Evolutionary conservation across 2,797 vertebrate species (phyloP).

Genomic region (Kryptolebias ocellatus): DNA sequence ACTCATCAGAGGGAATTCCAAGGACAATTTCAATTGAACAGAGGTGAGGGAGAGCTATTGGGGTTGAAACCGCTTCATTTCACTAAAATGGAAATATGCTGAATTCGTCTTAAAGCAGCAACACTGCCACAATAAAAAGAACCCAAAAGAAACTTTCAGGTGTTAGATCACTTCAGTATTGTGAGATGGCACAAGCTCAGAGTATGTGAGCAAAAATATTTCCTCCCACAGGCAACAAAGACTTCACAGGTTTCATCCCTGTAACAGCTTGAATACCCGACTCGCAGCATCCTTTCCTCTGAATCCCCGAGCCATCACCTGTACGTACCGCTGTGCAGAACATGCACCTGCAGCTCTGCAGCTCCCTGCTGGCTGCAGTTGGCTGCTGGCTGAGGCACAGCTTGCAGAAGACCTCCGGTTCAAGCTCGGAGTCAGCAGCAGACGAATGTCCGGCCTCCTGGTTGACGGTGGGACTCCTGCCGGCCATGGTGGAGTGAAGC

Average conservation of each 20-base stretch:
- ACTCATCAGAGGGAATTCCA: constrained; percentile 12
- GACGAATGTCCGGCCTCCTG: constrained; percentile 9
- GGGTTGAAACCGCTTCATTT: background rate
- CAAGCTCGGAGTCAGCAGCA: background rate
- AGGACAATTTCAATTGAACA: background rate
- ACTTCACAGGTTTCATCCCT: background rate
- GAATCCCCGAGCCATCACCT: background rate
- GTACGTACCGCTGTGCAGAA: constrained; percentile 89
- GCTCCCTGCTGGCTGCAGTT: constrained; percentile 82
- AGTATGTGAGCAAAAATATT: too few species aligned
- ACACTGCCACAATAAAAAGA: constrained; percentile 18
- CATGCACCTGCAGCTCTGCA: constrained; percentile 89
- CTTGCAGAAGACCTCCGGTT: constrained; percentile 85
- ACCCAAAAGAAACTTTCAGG: constrained; percentile 4
- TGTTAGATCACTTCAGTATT: constrained; percentile 18
- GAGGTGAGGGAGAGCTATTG: background rate
- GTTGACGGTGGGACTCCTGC: constrained; percentile 47
- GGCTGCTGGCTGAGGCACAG: constrained; percentile 91
- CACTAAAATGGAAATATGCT: constrained; percentile 6
- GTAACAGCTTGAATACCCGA: background rate
- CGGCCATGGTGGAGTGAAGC: constrained; percentile 54
- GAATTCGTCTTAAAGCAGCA: constrained; percentile 23
- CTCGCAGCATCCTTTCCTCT: background rate
- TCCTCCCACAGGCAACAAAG: too few species aligned
- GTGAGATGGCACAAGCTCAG: too few species aligned